A percentile compares a stretch with the other conserved stretches of the same genome.
These are phyloP conservation scores for Dermatemys mawii DNA, from an alignment of 2,113 vertebrate species.

Conservation along the genomic window DNA sequence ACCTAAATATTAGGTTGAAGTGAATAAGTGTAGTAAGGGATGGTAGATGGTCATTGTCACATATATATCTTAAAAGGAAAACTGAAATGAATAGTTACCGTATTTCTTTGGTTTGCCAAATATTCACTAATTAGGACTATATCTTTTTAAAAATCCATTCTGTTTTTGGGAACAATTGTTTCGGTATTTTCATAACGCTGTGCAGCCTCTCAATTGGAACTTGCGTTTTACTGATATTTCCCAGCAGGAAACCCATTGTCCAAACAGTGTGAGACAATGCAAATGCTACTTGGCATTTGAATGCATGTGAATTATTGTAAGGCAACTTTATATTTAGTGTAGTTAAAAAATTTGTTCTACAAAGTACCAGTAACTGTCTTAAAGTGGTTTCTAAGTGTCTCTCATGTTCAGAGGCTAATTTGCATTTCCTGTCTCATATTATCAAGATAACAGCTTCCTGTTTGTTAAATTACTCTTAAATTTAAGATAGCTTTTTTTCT, in stretches of 20 bases:
- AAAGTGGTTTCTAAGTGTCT: rapidly evolving
- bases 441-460: background rate
- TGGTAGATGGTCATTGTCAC: background rate
- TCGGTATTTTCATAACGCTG: background rate
- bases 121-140: background rate
- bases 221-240: background rate
- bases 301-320: rapidly evolving
- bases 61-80: background rate
- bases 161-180: background rate
- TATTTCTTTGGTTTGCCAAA: background rate
- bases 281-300: background rate
- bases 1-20: background rate
- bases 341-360: background rate
- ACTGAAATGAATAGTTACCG: background rate
- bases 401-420: background rate
- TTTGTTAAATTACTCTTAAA: background rate
- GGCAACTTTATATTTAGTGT: background rate
- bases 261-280: rapidly evolving
- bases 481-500: background rate
- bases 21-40: background rate
- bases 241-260: background rate
- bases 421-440: rapidly evolving
- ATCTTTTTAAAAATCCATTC: background rate
- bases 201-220: background rate
- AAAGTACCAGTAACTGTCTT: background rate